Conservation (phyloP, 2,113 vertebrate genomes). For the Forbesichthys papilliferus region DNA sequence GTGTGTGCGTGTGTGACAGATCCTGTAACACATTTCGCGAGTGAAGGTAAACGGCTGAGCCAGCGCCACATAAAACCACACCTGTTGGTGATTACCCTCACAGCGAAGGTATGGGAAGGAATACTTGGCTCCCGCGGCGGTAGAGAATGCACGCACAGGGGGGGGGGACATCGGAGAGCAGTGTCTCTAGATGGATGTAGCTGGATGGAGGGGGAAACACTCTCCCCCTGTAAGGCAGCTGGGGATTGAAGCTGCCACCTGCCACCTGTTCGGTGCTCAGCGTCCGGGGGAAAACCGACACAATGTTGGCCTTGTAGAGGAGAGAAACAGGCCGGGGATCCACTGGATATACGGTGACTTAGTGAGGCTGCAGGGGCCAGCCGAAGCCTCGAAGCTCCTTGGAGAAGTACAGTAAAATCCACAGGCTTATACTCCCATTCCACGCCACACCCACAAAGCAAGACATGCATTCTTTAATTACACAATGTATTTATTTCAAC, state of each 20-base stretch:
- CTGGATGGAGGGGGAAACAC: constrained; percentile 41
- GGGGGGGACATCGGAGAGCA: constrained; percentile 41
- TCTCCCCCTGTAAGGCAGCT: constrained; percentile 49
- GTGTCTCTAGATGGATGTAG: constrained; percentile 40
- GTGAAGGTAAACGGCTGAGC: constrained; percentile 60
- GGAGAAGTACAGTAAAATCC: too few relatives aligned
- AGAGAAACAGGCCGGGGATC: constrained; percentile 21
- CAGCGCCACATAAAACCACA: constrained; percentile 58
- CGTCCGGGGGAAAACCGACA: constrained; percentile 20
- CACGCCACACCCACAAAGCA: too few relatives aligned
- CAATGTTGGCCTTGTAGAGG: constrained; percentile 29
- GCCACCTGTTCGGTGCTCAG: constrained; percentile 67
- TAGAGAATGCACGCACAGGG: constrained; percentile 30
- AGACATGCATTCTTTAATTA: too few relatives aligned
- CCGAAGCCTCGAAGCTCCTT: too few relatives aligned
- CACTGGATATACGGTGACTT: not conserved
- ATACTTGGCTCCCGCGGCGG: constrained; percentile 24
- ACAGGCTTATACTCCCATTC: too few relatives aligned
- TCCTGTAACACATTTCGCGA: constrained; percentile 40
- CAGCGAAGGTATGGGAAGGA: constrained; percentile 52
- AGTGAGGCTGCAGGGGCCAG: too few relatives aligned
- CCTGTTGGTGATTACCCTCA: constrained; percentile 75
- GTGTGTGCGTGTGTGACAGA: constrained; percentile 28
- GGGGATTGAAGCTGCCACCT: constrained; percentile 59
- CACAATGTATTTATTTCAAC: too few relatives aligned